phyloP scores from a whole-genome alignment of 2,888 invertebrate genomes.

The Trichacis sp. region DNA sequence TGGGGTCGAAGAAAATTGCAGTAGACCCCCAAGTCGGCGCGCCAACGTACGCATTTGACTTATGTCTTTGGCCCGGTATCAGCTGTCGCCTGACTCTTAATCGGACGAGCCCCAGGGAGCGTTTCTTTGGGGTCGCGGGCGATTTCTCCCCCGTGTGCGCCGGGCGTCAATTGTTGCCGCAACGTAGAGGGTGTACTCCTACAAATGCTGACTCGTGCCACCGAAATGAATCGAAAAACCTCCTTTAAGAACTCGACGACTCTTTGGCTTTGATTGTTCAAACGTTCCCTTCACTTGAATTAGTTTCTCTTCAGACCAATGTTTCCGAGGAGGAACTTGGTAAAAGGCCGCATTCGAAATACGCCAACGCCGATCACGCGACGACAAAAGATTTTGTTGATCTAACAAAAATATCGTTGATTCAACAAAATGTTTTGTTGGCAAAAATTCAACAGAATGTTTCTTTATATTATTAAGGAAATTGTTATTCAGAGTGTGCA shows the following conservation, averaged over 20 bases:
- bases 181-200: slow-evolving; percentile 50
- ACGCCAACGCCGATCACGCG: too few relatives aligned
- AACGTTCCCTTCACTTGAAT: too few relatives aligned
- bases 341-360: too few relatives aligned
- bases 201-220: slow-evolving; percentile 46
- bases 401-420: too few relatives aligned
- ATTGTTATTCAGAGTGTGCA: too few relatives aligned
- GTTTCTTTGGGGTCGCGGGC: slow-evolving; percentile 47
- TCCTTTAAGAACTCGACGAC: slow-evolving; percentile 3
- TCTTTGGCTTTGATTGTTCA: too few relatives aligned
- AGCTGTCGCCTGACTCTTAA: slow-evolving; percentile 57
- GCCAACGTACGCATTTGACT: slow-evolving; percentile 60
- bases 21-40: slow-evolving; percentile 37
- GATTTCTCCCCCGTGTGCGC: slow-evolving; percentile 47
- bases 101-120: slow-evolving; percentile 51
- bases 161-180: slow-evolving; percentile 42
- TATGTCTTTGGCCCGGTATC: slow-evolving; percentile 54
- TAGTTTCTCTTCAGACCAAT: too few relatives aligned
- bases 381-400: too few relatives aligned
- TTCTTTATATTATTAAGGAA: too few relatives aligned
- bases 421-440: too few relatives aligned
- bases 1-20: slow-evolving; percentile 48
- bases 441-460: too few relatives aligned
- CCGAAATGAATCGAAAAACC: slow-evolving; percentile 9
- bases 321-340: too few relatives aligned